These are phyloP conservation scores for Geococcyx californianus DNA, from an alignment of 2,113 vertebrate species.

Conservation along the genomic window DNA sequence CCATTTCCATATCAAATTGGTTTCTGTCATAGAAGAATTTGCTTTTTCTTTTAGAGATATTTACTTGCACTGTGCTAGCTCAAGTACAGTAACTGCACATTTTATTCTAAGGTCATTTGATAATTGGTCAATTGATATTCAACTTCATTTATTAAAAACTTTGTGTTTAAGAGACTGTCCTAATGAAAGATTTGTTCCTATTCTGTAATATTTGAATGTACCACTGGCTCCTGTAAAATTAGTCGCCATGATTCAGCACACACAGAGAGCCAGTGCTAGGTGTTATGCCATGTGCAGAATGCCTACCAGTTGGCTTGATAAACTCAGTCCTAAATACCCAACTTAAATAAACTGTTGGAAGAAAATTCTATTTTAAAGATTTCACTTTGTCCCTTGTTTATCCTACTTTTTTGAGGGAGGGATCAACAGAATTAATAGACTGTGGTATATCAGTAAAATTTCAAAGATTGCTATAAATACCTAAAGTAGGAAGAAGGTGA, in stretches of 20 bases:
- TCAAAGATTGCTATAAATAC: constrained; percentile 36
- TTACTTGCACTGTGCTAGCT: constrained; percentile 33
- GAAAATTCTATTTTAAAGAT: constrained; percentile 13
- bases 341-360: constrained; percentile 26
- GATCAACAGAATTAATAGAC: background rate
- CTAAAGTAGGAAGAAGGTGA: constrained; percentile 61
- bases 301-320: constrained; percentile 34
- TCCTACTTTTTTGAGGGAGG: background rate
- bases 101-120: background rate
- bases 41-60: constrained; percentile 59
- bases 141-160: background rate
- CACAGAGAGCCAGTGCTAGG: background rate
- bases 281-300: constrained; percentile 28
- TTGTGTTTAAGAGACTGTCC: background rate
- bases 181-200: background rate
- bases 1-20: constrained; percentile 72
- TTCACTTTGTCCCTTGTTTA: constrained; percentile 33
- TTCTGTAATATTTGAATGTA: background rate
- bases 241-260: constrained; percentile 46
- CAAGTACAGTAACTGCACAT: background rate
- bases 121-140: background rate
- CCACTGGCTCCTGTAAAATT: background rate
- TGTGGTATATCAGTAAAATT: background rate
- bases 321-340: constrained; percentile 27
- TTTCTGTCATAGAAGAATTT: constrained; percentile 62